Conservation (phyloP, 2,113 vertebrate genomes). For the Anarrhichthys ocellatus region DNA sequence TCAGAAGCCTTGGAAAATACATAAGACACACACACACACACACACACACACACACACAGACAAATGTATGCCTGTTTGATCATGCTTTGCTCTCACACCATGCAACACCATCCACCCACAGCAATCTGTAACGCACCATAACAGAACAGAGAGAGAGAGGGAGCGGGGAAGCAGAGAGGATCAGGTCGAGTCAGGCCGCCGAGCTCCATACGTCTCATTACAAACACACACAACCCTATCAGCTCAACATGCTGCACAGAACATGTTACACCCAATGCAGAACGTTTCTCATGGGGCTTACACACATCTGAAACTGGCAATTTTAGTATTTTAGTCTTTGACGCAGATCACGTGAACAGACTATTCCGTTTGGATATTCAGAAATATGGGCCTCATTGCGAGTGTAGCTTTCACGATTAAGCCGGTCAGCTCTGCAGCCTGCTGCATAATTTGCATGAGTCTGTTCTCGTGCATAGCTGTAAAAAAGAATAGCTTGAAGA, state of each 20-base stretch:
- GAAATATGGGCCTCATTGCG: background rate
- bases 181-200: slow-evolving; percentile 24
- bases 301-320: too few species aligned
- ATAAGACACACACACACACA: background rate
- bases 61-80: slow-evolving; percentile 51
- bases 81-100: slow-evolving; percentile 54
- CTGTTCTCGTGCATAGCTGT: background rate
- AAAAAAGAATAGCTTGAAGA: background rate
- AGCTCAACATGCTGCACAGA: too few species aligned
- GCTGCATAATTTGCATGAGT: background rate
- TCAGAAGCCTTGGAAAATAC: slow-evolving; percentile 19
- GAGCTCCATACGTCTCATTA: slow-evolving; percentile 32
- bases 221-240: too few species aligned
- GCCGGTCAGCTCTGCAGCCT: too few species aligned
- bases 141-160: slow-evolving; percentile 32
- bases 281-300: too few species aligned
- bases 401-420: too few species aligned
- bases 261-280: too few species aligned
- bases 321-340: too few species aligned
- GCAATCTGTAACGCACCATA: slow-evolving; percentile 65
- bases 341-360: too few species aligned
- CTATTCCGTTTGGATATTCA: background rate
- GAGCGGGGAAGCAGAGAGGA: slow-evolving; percentile 1
- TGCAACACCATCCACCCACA: slow-evolving; percentile 71
- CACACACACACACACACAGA: slow-evolving; percentile 27